A percentile compares a stretch with the other conserved stretches of the same genome.
phyloP scores from a whole-genome alignment of 2,113 vertebrate genomes.

The Manacus vitellinus region DNA sequence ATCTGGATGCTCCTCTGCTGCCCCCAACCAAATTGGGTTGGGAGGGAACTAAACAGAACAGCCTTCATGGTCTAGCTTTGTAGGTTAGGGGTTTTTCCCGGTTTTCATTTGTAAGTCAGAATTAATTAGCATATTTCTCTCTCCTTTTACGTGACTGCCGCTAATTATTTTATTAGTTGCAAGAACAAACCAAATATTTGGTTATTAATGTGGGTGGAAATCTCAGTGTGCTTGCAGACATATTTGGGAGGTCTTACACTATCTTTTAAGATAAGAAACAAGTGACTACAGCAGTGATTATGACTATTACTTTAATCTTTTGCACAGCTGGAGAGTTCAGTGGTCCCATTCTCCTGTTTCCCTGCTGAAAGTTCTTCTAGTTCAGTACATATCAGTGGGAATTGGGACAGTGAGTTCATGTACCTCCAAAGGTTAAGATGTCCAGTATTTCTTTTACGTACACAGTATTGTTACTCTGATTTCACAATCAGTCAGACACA shows the following conservation, averaged over 20 bases:
- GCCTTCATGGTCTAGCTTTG: neutral
- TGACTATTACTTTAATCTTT: neutral
- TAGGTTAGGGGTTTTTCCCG: neutral
- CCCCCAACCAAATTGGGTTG: neutral
- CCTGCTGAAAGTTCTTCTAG: constrained; percentile 19
- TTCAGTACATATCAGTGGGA: neutral
- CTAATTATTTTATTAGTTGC: neutral
- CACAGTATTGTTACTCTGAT: neutral
- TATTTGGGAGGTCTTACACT: neutral
- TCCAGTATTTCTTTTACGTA: constrained; percentile 19
- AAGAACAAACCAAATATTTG: neutral
- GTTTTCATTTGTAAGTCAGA: neutral
- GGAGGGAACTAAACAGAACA: neutral
- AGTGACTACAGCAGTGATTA: neutral
- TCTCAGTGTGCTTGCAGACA: neutral
- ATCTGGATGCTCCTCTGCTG: neutral
- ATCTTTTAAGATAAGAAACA: neutral
- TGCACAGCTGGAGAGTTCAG: constrained; percentile 7
- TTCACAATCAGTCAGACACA: constrained; percentile 45
- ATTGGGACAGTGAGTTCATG: neutral
- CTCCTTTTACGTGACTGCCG: neutral
- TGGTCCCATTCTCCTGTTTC: neutral
- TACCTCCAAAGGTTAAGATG: constrained; percentile 21
- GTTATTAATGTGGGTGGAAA: neutral
- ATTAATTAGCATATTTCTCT: neutral